phyloP scores from a whole-genome alignment of 2,113 vertebrate species.

The Pomatorhinus ruficollis region DNA sequence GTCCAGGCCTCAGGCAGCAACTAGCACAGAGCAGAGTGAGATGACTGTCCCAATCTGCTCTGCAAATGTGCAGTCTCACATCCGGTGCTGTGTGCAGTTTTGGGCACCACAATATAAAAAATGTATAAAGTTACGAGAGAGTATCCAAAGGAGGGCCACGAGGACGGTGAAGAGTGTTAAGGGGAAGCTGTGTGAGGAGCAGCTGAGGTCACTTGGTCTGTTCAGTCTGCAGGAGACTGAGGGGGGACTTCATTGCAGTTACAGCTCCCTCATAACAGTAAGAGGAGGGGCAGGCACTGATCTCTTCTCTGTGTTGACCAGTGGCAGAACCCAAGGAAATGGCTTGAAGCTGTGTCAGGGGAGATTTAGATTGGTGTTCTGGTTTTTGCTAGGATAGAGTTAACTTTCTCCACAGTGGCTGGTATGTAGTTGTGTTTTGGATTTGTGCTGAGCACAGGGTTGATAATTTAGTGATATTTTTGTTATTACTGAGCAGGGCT shows the following conservation, averaged over 20 bases:
- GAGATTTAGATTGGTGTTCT: not conserved
- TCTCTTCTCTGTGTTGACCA: not conserved
- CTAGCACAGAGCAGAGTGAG: not conserved
- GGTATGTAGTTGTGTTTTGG: not conserved
- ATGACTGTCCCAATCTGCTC: not conserved
- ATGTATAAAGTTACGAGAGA: not conserved
- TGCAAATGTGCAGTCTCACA: not conserved
- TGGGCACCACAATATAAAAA: not conserved
- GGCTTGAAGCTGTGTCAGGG: not conserved
- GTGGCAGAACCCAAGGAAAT: fast-evolving
- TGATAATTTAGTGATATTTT: not conserved
- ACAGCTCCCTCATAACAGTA: not conserved
- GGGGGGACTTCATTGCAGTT: not conserved
- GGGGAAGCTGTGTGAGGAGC: not conserved
- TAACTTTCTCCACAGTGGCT: not conserved
- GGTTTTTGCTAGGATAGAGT: not conserved
- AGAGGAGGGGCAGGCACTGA: not conserved
- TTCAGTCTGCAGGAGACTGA: not conserved
- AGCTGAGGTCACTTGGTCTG: not conserved
- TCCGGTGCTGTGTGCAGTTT: fast-evolving
- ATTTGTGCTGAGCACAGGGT: not conserved
- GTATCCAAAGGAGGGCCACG: fast-evolving
- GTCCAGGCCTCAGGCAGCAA: not conserved
- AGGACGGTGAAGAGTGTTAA: not conserved
- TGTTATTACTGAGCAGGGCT: not conserved